Base-by-base conservation (phyloP, 2,113 vertebrate genomes). In the Corydoras sp. region DNA sequence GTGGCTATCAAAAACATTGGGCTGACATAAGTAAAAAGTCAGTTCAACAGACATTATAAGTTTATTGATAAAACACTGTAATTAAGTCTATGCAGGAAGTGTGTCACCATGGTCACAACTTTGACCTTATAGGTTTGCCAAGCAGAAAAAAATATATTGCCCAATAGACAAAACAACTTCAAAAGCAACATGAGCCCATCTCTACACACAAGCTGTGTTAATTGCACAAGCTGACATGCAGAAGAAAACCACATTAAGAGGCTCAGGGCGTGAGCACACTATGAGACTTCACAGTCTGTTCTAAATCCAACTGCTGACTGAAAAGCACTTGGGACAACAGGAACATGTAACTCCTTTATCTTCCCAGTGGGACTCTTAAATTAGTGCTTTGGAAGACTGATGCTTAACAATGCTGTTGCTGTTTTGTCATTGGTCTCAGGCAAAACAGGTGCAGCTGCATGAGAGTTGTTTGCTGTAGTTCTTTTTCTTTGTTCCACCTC, bases 341-440 rank as follows among this genome's bases (percentile, higher is more conserved):
- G 79, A 43, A 4, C 35, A 43, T 43, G 35, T 4, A 43, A 43
- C 35, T 43, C 35, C 77, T 82, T 83, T 73, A 77, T 75, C 81
- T 62, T 77, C 77, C 83, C 84, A 77, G 55, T 29, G 82, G 79
- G 85, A 70, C 76, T 72, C 62, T 80, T 80, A 55, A 70, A 81
- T 85, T 78, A 83, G 60, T 82, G 73, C 75, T 12, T 7, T 58
- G 77, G 80, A 59, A 77, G 83, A 87, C 87, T 88, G 85, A 88
- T 65, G 81, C 76, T 72, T 80, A 76, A 84, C 77, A 73, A 80
- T 75, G 71, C 31, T 54, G 10, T 56, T 31, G 13, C 32, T n/a
- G n/a, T 56, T n/a, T n/a, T 56, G 54, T 56, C 54, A 56, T n/a
- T 10, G 13, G 51, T 14, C 10, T 10, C 9, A 10, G 9, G 51